Evolutionary conservation across 1,140 invertebrate species (phyloP).

Genomic region (Chironomus striatipennis): DNA sequence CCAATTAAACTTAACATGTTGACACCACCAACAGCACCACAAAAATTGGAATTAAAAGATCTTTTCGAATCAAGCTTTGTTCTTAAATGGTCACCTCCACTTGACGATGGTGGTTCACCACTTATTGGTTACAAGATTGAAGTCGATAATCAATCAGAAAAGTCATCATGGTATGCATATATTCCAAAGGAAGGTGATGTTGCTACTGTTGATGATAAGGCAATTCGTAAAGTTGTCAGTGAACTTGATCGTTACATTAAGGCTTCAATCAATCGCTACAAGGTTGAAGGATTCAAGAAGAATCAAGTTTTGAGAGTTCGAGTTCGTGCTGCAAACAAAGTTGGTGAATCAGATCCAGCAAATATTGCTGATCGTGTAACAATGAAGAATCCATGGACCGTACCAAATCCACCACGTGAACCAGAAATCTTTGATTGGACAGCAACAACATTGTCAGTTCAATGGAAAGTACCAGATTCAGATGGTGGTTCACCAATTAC

Average conservation of each 20-base stretch:
- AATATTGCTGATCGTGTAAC: constrained; percentile 75
- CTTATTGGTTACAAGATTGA: constrained; percentile 90
- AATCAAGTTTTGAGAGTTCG: constrained; percentile 93
- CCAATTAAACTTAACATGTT: constrained; percentile 80
- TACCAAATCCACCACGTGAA: constrained; percentile 83
- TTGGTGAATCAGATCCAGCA: constrained; percentile 80
- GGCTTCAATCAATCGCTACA: constrained; percentile 48
- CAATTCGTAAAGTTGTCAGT: constrained; percentile 15
- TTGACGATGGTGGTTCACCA: constrained; percentile 88
- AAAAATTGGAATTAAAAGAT: constrained; percentile 83
- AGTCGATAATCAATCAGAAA: constrained; percentile 80
- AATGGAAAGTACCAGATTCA: constrained; percentile 80
- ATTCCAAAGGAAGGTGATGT: not conserved
- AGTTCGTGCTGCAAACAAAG: constrained; percentile 87
- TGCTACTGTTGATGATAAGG: not conserved
- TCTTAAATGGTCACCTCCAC: constrained; percentile 82
- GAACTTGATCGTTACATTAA: constrained; percentile 18
- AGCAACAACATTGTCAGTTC: constrained; percentile 90
- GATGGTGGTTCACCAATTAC: constrained; percentile 94
- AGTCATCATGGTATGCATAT: constrained; percentile 68
- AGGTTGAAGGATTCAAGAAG: constrained; percentile 76
- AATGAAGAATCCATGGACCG: constrained; percentile 98
- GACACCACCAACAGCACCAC: constrained; percentile 80
- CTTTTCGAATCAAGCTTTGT: constrained; percentile 87
- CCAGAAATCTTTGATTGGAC: constrained; percentile 91